Percentiles rank a stretch among this genome's conserved stretches.
Conservation (phyloP, 2,113 vertebrate genomes). For the Vireo altiloquus region DNA sequence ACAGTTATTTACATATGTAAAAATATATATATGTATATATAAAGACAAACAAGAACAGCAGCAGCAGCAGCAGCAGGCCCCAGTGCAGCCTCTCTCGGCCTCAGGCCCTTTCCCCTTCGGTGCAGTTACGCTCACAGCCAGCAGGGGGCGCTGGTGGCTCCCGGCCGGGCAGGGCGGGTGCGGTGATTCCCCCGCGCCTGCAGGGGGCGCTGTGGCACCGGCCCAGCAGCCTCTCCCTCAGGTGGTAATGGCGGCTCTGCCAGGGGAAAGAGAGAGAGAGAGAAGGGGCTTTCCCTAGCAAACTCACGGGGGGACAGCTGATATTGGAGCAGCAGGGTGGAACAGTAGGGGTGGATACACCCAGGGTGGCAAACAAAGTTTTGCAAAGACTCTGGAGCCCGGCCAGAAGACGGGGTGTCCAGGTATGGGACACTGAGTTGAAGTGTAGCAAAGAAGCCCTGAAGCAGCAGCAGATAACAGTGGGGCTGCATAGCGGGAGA, state of each 20-base stretch:
- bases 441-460: neutral
- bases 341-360: neutral
- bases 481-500: neutral
- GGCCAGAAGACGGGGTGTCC: neutral
- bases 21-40: too few relatives aligned
- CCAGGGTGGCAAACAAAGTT: neutral
- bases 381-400: neutral
- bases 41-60: neutral
- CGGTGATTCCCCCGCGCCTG: too few relatives aligned
- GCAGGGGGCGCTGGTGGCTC: too few relatives aligned
- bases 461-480: neutral
- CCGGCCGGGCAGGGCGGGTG: too few relatives aligned
- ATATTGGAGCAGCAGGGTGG: neutral
- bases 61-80: too few relatives aligned
- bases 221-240: too few relatives aligned
- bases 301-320: neutral
- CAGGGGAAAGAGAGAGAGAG: too few relatives aligned
- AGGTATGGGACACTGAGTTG: accelerated
- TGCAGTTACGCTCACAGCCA: too few relatives aligned
- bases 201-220: too few relatives aligned
- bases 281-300: neutral
- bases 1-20: neutral
- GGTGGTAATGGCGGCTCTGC: too few relatives aligned
- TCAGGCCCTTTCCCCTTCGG: too few relatives aligned
- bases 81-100: too few relatives aligned